These are phyloP conservation scores for Holothuria leucospilota DNA, from an alignment of 53 echinoderm and acorn worm genomes.

Conservation along the genomic window DNA sequence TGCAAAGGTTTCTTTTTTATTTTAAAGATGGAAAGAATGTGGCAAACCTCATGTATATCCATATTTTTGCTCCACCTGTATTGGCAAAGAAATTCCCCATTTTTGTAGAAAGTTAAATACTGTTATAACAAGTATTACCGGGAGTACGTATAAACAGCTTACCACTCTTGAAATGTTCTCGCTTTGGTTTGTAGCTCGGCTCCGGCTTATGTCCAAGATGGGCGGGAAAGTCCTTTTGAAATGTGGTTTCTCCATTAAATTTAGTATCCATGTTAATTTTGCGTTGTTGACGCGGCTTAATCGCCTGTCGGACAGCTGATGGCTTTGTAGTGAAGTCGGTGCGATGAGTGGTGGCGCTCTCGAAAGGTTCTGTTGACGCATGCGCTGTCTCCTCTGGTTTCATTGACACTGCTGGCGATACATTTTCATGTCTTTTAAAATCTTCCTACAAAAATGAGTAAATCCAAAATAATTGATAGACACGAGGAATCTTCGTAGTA, in stretches of 20 bases:
- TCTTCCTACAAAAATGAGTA: constrained; percentile 67
- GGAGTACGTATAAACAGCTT: background rate
- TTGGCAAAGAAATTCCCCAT: too few relatives aligned
- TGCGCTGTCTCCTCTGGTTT: constrained; percentile 76
- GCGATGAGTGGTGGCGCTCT: constrained; percentile 81
- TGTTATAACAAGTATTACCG: too few relatives aligned
- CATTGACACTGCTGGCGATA: constrained; percentile 75
- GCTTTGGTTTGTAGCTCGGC: constrained; percentile 87
- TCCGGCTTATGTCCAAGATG: constrained; percentile 68
- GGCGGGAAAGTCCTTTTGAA: constrained; percentile 80
- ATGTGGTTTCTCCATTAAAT: constrained; percentile 78
- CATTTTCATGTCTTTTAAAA: constrained; percentile 78
- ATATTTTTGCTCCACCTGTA: too few relatives aligned
- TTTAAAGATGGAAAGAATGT: too few relatives aligned
- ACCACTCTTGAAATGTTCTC: constrained; percentile 72
- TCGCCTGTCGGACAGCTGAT: background rate
- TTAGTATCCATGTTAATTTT: constrained; percentile 1
- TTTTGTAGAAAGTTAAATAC: too few relatives aligned
- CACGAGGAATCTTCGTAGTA: too few relatives aligned
- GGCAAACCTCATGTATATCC: too few relatives aligned
- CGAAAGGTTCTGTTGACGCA: constrained; percentile 61
- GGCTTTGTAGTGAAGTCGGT: constrained; percentile 81
- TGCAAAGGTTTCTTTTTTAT: too few relatives aligned
- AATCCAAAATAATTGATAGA: background rate
- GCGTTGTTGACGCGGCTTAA: constrained; percentile 13